Evolutionary conservation across 2,888 invertebrate species (phyloP).

Genomic region (Augochlorella aurata): DNA sequence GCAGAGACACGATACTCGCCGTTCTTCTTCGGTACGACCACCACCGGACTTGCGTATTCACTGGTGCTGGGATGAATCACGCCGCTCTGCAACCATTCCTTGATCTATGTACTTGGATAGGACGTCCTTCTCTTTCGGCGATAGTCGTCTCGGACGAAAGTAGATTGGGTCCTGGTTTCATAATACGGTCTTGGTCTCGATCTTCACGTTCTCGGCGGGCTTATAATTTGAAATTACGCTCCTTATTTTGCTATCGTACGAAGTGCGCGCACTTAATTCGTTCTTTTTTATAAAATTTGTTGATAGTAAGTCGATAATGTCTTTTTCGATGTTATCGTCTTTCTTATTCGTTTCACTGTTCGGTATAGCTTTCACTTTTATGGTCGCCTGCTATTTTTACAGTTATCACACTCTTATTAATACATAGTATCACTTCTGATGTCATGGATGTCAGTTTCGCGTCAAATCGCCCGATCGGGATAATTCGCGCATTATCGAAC

Average conservation of each 20-base stretch:
- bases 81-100: neutral
- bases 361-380: too few species aligned
- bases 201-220: too few species aligned
- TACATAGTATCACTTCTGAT: neutral
- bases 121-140: slow-evolving; percentile 5
- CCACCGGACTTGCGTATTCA: slow-evolving; percentile 13
- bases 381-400: too few species aligned
- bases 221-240: too few species aligned
- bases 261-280: too few species aligned
- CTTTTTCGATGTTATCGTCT: too few species aligned
- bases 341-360: too few species aligned
- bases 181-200: too few species aligned
- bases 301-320: too few species aligned
- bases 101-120: neutral
- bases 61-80: slow-evolving; percentile 8
- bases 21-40: slow-evolving; percentile 18
- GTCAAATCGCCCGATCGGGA: neutral
- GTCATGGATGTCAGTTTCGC: neutral
- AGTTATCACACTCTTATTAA: too few species aligned
- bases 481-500: slow-evolving; percentile 2
- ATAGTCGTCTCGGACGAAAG: neutral
- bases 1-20: slow-evolving; percentile 18
- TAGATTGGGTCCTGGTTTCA: neutral
- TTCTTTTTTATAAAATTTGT: too few species aligned
- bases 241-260: too few species aligned